A percentile compares a stretch with the other conserved stretches of the same genome.
These are phyloP conservation scores for Anguilla rostrata DNA, from an alignment of 2,113 vertebrate genomes.

Conservation along the genomic window DNA sequence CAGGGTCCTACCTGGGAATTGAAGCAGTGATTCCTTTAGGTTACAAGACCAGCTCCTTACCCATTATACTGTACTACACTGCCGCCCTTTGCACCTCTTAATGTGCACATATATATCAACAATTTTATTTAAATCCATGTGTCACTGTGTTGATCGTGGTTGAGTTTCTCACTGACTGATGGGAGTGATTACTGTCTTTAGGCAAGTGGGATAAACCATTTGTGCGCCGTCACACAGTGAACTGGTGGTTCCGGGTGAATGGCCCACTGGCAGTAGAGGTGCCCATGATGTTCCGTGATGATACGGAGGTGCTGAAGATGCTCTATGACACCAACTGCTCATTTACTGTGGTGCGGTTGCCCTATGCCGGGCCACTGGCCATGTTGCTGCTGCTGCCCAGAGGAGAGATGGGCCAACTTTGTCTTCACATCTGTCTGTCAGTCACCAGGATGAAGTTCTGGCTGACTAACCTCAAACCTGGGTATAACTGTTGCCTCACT, in stretches of 20 bases:
- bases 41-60: too few species aligned
- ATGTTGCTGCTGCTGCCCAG: conserved; percentile 20
- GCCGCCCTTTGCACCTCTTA: too few species aligned
- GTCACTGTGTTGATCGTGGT: too few species aligned
- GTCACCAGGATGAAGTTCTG: conserved; percentile 20
- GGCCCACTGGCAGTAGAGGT: conserved; percentile 7
- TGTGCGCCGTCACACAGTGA: too few species aligned
- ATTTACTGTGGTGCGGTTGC: too few species aligned
- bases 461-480: conserved; percentile 17
- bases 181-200: neutral
- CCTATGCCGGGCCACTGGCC: too few species aligned
- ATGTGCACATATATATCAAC: neutral
- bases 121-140: too few species aligned
- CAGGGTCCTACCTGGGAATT: too few species aligned
- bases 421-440: conserved; percentile 12
- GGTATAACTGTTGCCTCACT: neutral
- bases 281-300: conserved; percentile 25
- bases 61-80: too few species aligned
- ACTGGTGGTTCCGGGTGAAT: too few species aligned
- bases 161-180: too few species aligned
- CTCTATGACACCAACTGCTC: conserved; percentile 42
- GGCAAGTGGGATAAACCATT: conserved; percentile 30
- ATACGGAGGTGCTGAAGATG: conserved; percentile 37
- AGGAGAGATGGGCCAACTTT: neutral
- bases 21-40: too few species aligned